Conservation (phyloP, 2,113 vertebrate species). For the Micronycteris hirsuta region DNA sequence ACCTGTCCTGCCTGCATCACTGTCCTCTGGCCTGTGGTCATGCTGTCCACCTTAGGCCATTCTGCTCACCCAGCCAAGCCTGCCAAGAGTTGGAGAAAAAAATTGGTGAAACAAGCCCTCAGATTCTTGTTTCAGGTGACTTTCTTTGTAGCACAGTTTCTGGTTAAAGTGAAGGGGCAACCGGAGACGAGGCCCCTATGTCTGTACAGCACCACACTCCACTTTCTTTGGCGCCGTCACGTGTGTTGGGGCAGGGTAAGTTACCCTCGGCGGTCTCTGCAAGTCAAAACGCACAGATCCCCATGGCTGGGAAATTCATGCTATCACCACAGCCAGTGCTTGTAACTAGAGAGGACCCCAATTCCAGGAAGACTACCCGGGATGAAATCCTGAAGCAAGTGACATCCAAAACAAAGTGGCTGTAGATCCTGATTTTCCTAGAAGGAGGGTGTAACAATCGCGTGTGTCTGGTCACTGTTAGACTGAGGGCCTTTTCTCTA, state of each 20-base stretch:
- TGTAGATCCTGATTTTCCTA: constrained; percentile 95
- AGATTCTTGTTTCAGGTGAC: constrained; percentile 77
- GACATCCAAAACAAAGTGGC: constrained; percentile 87
- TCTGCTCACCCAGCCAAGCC: constrained; percentile 79
- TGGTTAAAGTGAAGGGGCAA: constrained; percentile 87
- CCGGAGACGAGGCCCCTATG: constrained; percentile 83
- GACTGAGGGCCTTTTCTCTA: constrained; percentile 91
- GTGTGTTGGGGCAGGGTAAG: constrained; percentile 83
- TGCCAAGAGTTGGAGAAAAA: constrained; percentile 86
- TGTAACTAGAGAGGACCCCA: constrained; percentile 87
- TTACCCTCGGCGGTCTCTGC: constrained; percentile 90
- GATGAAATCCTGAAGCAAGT: constrained; percentile 87
- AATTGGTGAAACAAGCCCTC: constrained; percentile 79
- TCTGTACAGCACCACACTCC: constrained; percentile 90
- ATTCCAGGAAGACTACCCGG: constrained; percentile 90
- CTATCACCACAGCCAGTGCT: constrained; percentile 86
- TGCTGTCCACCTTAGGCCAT: constrained; percentile 78
- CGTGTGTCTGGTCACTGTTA: constrained; percentile 93
- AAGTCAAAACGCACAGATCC: constrained; percentile 80
- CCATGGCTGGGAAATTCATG: constrained; percentile 86
- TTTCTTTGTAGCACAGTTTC: constrained; percentile 88
- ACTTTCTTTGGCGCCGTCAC: constrained; percentile 90
- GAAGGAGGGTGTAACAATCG: constrained; percentile 94
- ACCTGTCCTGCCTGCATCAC: constrained; percentile 75
- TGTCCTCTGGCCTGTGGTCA: constrained; percentile 83